Evolutionary conservation across 2,113 vertebrate species (phyloP), one percentile per base, ranked within the genome.

Genomic region (Hiodon alosoides): DNA sequence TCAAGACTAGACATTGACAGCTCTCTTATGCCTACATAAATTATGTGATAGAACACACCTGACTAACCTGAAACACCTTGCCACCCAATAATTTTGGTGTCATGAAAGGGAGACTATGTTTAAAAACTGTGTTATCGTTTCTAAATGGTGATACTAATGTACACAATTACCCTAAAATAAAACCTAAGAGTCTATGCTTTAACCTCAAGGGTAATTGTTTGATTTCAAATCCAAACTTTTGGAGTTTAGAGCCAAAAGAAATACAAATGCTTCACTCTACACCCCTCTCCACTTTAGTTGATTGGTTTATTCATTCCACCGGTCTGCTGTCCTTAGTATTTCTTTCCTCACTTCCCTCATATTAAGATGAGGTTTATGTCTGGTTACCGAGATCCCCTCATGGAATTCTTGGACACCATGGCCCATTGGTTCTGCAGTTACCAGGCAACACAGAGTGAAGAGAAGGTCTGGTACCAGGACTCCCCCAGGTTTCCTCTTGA

Each of bases 331-430:
- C 65, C 9, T 16, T 16, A 64, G 58, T 14, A 16, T 7, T 51
- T 72, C 48, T 60, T 61, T 31, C 47, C 13, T 9, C 47, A 3
- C 7, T 7, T 46, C 1, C 50, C 7, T 17, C 55, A 31, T 31
- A 8, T 59, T 16, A 47, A 79, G 73, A 79, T 79, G 76, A 76
- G 78, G 57, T 75, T 76, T 7, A 66, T 76, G 14, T 73, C 64
- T 7, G 60, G 76, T 65, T 76, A 75, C 48, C 73, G 66, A 4
- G 78, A 78, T 71, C 75, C 46, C 6, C 47, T 79, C 7, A 46
- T 78, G 48, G 66, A 72, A 52, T 71, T 77, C 17, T 69, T 54
- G 2, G 76, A 76, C 48, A 47, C 73, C 13, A 77, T 78, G 76
- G 76, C 67, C 2, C 47, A 77, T 11, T 81, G 80, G 76, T 73